These are phyloP conservation scores for Dryoscopus gambensis DNA, from an alignment of 2,113 vertebrate species.

Conservation along the genomic window DNA sequence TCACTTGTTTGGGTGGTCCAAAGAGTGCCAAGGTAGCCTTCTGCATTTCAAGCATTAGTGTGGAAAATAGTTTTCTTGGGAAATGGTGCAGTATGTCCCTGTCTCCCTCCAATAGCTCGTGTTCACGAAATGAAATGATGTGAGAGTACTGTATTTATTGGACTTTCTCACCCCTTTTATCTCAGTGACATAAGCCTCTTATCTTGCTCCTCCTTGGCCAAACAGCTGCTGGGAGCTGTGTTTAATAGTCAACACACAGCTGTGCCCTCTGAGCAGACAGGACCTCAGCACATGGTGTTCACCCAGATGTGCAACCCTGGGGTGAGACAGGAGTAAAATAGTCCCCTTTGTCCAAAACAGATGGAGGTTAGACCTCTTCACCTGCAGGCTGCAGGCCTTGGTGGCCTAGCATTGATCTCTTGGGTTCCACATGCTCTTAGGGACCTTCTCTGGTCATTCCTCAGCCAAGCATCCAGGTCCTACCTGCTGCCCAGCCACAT, in stretches of 20 bases:
- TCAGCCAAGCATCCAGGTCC: background rate
- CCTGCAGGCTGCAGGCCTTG: background rate
- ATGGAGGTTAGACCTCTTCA: background rate
- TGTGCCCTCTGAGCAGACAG: background rate
- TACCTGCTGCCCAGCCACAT: background rate
- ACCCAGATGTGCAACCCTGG: background rate
- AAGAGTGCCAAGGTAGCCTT: background rate
- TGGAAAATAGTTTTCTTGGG: background rate
- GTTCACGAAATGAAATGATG: background rate
- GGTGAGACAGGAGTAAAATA: background rate
- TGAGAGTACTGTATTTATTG: background rate
- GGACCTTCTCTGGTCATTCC: background rate
- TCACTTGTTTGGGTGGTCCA: background rate
- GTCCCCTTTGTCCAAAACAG: background rate
- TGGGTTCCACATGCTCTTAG: background rate
- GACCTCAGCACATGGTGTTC: fast-evolving
- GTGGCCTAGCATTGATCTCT: background rate
- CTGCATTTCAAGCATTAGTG: background rate
- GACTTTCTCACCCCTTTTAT: conserved; percentile 11
- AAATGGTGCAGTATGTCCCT: background rate
- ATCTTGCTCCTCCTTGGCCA: background rate
- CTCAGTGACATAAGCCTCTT: background rate
- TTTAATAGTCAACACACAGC: background rate
- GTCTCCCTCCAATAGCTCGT: background rate
- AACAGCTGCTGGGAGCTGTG: background rate